A percentile compares a stretch with the other conserved stretches of the same genome.
These are phyloP conservation scores for Python bivittatus DNA, from an alignment of 2,113 vertebrate species.

Conservation along the genomic window DNA sequence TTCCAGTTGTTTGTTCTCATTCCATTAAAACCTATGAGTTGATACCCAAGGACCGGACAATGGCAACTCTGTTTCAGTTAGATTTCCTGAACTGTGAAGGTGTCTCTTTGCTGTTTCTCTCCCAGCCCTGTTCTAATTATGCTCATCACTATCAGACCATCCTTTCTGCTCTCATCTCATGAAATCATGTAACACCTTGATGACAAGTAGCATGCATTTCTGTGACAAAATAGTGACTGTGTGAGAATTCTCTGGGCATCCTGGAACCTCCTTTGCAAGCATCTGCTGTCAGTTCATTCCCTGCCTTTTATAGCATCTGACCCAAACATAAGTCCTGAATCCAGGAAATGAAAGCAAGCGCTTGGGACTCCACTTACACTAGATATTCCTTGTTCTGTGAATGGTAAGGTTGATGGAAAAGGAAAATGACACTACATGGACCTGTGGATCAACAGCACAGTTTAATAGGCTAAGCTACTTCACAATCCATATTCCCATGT, in stretches of 20 bases:
- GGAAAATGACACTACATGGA: conserved; percentile 61
- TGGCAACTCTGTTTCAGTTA: conserved; percentile 43
- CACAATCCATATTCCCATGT: conserved; percentile 60
- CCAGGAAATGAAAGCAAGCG: conserved; percentile 42
- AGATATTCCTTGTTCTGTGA: conserved; percentile 50
- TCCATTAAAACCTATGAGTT: conserved; percentile 37
- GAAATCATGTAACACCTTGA: conserved; percentile 70
- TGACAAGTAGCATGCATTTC: conserved; percentile 67
- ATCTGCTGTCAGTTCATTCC: conserved; percentile 58
- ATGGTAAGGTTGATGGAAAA: conserved; percentile 58
- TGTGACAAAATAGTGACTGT: conserved; percentile 66
- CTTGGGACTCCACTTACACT: conserved; percentile 49
- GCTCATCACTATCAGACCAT: conserved; percentile 63
- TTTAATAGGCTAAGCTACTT: conserved; percentile 46
- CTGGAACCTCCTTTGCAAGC: conserved; percentile 52
- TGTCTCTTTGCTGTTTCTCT: conserved; percentile 43
- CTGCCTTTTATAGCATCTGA: conserved; percentile 56
- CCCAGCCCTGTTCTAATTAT: conserved; percentile 65
- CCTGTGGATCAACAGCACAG: conserved; percentile 60
- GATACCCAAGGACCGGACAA: conserved; percentile 56
- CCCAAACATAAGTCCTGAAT: conserved; percentile 47
- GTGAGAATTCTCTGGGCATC: conserved; percentile 59
- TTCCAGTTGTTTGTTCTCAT: neutral
- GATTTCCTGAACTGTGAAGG: conserved; percentile 53
- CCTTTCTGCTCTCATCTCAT: conserved; percentile 68